phyloP scores from a whole-genome alignment of 2,888 invertebrate genomes.

The Cephalotes varians region DNA sequence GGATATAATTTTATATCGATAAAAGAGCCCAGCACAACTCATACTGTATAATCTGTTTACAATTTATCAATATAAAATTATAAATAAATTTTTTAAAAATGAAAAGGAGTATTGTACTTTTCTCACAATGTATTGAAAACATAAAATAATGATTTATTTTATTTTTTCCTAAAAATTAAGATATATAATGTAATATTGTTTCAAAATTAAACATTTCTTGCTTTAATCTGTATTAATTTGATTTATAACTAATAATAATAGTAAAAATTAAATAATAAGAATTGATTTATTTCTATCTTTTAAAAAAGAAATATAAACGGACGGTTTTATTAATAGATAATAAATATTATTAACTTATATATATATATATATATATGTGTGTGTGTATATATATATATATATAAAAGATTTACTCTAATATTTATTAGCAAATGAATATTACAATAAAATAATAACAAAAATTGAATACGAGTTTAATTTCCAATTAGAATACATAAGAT shows the following conservation, averaged over 20 bases:
- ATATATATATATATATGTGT: neutral
- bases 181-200: neutral
- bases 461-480: neutral
- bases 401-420: no score
- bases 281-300: neutral
- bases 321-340: neutral
- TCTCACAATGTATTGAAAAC: neutral
- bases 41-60: neutral
- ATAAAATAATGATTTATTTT: neutral
- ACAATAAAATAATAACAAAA: neutral
- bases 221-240: neutral
- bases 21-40: neutral
- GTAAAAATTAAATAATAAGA: neutral
- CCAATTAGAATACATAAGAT: no score
- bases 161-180: neutral
- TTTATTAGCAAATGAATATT: neutral
- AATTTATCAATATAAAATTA: conserved; percentile 12
- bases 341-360: neutral
- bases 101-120: neutral
- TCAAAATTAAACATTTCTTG: neutral
- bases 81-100: neutral
- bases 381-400: neutral
- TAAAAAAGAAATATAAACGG: neutral
- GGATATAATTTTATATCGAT: conserved; percentile 7
- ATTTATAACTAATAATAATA: neutral